Percentiles rank a stretch among this genome's conserved stretches.
phyloP scores from a whole-genome alignment of 1,140 invertebrate species.

The Brachionus paranguensis region DNA sequence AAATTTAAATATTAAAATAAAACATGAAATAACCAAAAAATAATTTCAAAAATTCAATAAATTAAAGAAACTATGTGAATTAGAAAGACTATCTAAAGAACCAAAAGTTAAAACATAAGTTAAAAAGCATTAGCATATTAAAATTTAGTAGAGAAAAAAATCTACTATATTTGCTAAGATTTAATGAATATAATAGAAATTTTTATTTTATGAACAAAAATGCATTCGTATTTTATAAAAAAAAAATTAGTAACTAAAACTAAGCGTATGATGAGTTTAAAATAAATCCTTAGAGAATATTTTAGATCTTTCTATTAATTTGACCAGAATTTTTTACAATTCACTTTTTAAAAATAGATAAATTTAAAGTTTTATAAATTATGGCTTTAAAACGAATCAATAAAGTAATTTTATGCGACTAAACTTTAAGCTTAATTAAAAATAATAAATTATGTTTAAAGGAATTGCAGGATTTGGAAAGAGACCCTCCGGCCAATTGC shows the following conservation, averaged over 20 bases:
- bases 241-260: not conserved
- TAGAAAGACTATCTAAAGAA: not conserved
- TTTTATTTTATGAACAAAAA: not conserved
- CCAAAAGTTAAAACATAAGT: not conserved
- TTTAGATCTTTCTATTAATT: not conserved
- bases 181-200: not conserved
- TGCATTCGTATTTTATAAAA: not conserved
- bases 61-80: not conserved
- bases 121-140: not conserved
- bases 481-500: conserved; percentile 55
- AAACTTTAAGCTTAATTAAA: not conserved
- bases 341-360: not conserved
- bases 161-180: not conserved
- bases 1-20: too few species aligned
- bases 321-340: not conserved
- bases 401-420: conserved; percentile 12
- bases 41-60: too few species aligned
- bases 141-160: not conserved
- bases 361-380: not conserved
- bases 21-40: too few species aligned
- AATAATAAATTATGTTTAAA: not conserved
- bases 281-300: not conserved
- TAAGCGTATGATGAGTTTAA: not conserved
- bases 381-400: conserved; percentile 40
- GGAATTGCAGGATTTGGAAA: conserved; percentile 48